A percentile compares a stretch with the other conserved stretches of the same genome.
Evolutionary conservation across 2,888 invertebrate species (phyloP).

Genomic region (Pimpla rufipes): DNA sequence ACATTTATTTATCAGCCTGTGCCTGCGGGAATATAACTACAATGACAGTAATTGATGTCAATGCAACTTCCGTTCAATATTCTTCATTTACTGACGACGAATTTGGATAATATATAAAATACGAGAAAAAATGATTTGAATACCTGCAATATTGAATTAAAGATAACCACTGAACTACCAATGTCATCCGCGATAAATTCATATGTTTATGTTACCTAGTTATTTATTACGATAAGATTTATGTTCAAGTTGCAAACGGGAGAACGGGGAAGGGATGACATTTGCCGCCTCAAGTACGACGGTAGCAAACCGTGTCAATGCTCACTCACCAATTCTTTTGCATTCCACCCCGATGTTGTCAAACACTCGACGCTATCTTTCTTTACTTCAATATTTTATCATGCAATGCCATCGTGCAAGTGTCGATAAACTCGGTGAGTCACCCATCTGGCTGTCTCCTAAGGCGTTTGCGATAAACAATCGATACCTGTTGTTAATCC

Average conservation of each 20-base stretch:
- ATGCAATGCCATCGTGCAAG: neutral
- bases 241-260: neutral
- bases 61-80: no score
- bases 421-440: slow-evolving; percentile 4
- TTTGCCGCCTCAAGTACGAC: neutral
- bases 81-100: no score
- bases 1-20: no score
- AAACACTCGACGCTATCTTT: slow-evolving; percentile 6
- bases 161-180: neutral
- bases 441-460: neutral
- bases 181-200: neutral
- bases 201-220: neutral
- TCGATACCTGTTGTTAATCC: neutral
- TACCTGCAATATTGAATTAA: no score
- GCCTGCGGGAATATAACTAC: no score
- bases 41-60: no score
- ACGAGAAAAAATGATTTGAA: neutral
- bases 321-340: slow-evolving; percentile 28
- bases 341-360: slow-evolving; percentile 18
- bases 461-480: neutral
- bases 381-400: neutral
- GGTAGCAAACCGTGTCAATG: slow-evolving; percentile 19
- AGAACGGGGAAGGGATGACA: neutral
- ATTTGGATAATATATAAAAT: neutral
- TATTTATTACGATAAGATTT: neutral